phyloP scores from a whole-genome alignment of 2,888 invertebrate species.

The Chironomus riparius region DNA sequence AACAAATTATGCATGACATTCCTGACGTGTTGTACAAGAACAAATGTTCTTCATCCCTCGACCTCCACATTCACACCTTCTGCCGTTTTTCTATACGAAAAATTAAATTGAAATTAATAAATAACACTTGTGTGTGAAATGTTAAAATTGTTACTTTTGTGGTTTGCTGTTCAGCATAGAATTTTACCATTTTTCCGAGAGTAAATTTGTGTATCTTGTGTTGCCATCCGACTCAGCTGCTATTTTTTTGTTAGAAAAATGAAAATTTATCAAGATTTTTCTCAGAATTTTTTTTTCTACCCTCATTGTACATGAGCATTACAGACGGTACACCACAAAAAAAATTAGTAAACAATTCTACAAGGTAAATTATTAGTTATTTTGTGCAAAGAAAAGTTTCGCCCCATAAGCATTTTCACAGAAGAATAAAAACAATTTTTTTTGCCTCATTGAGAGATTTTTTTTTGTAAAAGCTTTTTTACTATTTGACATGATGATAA shows the following conservation, averaged over 20 bases:
- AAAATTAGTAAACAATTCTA: not conserved
- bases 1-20: constrained; percentile 21
- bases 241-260: not conserved
- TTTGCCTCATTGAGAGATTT: not conserved
- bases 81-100: not conserved
- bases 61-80: not conserved
- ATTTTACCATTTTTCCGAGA: too few relatives aligned
- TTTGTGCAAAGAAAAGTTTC: not conserved
- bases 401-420: not conserved
- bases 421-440: not conserved
- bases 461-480: not conserved
- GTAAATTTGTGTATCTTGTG: too few relatives aligned
- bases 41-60: too few relatives aligned
- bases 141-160: not conserved
- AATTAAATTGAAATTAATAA: constrained; percentile 27
- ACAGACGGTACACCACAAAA: not conserved
- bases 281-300: not conserved
- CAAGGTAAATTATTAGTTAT: not conserved
- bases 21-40: too few relatives aligned
- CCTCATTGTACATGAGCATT: not conserved
- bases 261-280: constrained; percentile 12
- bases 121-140: constrained; percentile 20
- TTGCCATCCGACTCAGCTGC: too few relatives aligned
- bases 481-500: not conserved
- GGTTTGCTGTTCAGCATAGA: not conserved